A percentile compares a stretch with the other conserved stretches of the same genome.
Evolutionary conservation across 2,888 invertebrate genomes (phyloP).

Genomic region (Exephanes ischioxanthus): DNA sequence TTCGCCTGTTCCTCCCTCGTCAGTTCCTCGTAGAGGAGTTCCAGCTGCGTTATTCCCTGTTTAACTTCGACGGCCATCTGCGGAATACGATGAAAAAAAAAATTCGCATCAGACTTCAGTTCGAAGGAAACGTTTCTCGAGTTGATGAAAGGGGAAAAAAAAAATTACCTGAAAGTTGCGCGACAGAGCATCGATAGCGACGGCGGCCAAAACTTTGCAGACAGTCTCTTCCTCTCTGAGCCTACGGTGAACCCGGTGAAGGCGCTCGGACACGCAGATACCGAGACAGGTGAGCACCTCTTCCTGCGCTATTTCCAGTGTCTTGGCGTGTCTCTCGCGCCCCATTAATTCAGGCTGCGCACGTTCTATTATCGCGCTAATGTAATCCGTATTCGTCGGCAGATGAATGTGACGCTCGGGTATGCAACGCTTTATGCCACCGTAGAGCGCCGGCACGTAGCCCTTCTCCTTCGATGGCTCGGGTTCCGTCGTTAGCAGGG

Average conservation of each 20-base stretch:
- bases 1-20: constrained; percentile 94
- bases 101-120: constrained; percentile 1
- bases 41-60: constrained; percentile 94
- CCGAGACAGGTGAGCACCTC: constrained; percentile 98
- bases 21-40: constrained; percentile 94
- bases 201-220: constrained; percentile 96
- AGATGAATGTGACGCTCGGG: constrained; percentile 95
- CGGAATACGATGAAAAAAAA: background rate
- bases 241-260: constrained; percentile 94
- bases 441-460: constrained; percentile 94
- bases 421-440: constrained; percentile 94
- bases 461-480: constrained; percentile 95
- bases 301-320: constrained; percentile 98
- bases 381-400: constrained; percentile 94
- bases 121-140: background rate
- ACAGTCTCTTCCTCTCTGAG: constrained; percentile 96
- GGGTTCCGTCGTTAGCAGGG: constrained; percentile 93
- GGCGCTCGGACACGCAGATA: constrained; percentile 95
- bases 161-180: constrained; percentile 91
- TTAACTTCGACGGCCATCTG: constrained; percentile 94
- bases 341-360: constrained; percentile 97
- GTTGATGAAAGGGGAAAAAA: constrained; percentile 62
- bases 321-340: constrained; percentile 97
- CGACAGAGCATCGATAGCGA: constrained; percentile 94
- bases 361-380: constrained; percentile 94